Evolutionary conservation across 2,113 vertebrate genomes (phyloP).

Genomic region (Nycticebus coucang): DNA sequence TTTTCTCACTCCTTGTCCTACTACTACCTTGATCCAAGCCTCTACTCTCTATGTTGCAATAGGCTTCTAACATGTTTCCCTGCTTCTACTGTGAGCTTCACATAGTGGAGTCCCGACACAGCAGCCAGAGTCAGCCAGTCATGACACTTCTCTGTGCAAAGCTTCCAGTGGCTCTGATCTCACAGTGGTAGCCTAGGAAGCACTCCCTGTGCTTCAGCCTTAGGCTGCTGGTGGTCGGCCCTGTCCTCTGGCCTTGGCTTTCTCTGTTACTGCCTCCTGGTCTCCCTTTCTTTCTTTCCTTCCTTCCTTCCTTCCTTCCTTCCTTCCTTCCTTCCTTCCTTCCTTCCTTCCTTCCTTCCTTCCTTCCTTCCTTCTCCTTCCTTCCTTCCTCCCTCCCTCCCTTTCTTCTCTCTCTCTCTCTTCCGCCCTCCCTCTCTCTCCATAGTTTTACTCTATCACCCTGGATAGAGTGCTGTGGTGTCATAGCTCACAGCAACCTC

Average conservation of each 20-base stretch:
- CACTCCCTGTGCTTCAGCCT: fast-evolving
- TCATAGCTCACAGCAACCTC: no score
- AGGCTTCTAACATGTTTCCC: background rate
- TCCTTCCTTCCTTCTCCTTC: background rate
- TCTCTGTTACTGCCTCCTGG: no score
- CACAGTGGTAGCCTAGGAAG: background rate
- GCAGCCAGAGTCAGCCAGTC: background rate
- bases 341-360: no score
- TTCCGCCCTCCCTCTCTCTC: background rate
- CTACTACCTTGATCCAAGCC: background rate
- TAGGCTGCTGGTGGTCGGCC: fast-evolving
- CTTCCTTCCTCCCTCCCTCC: no score
- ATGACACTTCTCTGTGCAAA: background rate
- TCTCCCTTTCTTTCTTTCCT: background rate
- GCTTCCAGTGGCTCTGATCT: background rate
- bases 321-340: no score
- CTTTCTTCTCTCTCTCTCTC: background rate
- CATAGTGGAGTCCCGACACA: background rate
- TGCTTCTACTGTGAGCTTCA: background rate
- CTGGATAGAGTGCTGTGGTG: no score
- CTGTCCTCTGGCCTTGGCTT: background rate
- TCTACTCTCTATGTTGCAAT: background rate
- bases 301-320: no score
- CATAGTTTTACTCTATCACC: no score
- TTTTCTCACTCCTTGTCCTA: background rate